Evolutionary conservation across 2,888 invertebrate genomes (phyloP), one percentile per base, ranked within the genome.

Genomic region (Coenonympha arcania): DNA sequence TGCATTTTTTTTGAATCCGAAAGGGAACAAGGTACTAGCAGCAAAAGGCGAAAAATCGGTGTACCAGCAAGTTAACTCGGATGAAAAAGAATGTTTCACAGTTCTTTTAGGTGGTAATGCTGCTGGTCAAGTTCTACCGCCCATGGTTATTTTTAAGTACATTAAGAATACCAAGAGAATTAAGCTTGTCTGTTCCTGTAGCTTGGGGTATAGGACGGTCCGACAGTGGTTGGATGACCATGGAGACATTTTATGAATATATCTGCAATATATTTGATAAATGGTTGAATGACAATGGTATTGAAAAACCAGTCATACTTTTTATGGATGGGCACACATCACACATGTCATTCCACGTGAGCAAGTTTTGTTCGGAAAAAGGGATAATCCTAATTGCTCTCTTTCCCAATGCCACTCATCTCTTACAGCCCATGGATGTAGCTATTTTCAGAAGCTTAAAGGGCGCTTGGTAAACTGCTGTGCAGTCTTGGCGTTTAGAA

Each of bases 181-280:
- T 31, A 9, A 3, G 13, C 4, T 2, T 11, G 13, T 6, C 5
- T 13, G 31, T 31, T 4, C 37, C 37, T 6, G 3, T 8, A 13
- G 22, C 6, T 20, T 77, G 74, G 76, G 70, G 73, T 2, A 60
- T 76, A 11, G 76, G 73, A 0, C 48, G 61, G 6, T 4, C 4
- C 5, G 20, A 20, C 3, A 4, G 3, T 1, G 77, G 77, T 2
- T 77, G 75, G 76, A 79, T 77, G 77, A 74, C 68, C 16, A 42
- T 65, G 0, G 72, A 74, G 31, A 20, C 71, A 5, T 79, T 79
- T 55, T 66, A 63, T 50, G 71, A 76, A 43, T 79, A 76, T 47
- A 67, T 75, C 19, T 56, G 62, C 16, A 43, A 26, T 22, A 9
- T 39, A 8, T 34, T 45, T 11, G 15, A 45, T 33, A 37, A 33